A percentile compares a stretch with the other conserved stretches of the same genome.
Evolutionary conservation across 2,797 vertebrate species (phyloP).

Genomic region (Hylomyscus alleni): DNA sequence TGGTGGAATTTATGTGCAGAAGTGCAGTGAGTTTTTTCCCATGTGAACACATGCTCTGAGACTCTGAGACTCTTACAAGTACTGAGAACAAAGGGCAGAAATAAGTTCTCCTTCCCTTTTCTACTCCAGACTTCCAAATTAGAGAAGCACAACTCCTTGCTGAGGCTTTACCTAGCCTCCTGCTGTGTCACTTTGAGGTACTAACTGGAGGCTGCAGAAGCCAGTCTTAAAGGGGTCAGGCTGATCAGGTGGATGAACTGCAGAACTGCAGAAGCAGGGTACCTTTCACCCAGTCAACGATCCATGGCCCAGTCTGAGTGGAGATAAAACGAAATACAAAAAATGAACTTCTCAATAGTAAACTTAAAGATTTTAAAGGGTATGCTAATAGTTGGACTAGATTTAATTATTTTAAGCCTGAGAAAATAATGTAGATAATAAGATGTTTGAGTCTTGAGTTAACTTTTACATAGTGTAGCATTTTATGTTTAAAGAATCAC

Average conservation of each 20-base stretch:
- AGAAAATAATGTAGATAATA: neutral
- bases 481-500: constrained; percentile 58
- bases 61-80: neutral
- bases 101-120: neutral
- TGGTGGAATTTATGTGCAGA: neutral
- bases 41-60: neutral
- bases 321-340: neutral
- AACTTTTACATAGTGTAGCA: constrained; percentile 6
- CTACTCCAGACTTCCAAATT: neutral
- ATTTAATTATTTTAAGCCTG: constrained; percentile 50
- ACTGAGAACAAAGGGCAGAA: neutral
- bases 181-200: neutral
- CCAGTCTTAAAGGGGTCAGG: neutral
- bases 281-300: neutral
- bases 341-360: neutral
- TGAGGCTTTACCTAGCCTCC: neutral
- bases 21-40: neutral
- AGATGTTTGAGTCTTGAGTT: neutral
- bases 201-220: neutral
- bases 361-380: constrained; percentile 53
- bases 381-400: constrained; percentile 50
- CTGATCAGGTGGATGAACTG: neutral
- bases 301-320: neutral
- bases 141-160: neutral
- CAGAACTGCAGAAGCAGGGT: neutral